These are phyloP conservation scores for Lysandra coridon DNA, from an alignment of 2,888 invertebrate species.

Conservation along the genomic window DNA sequence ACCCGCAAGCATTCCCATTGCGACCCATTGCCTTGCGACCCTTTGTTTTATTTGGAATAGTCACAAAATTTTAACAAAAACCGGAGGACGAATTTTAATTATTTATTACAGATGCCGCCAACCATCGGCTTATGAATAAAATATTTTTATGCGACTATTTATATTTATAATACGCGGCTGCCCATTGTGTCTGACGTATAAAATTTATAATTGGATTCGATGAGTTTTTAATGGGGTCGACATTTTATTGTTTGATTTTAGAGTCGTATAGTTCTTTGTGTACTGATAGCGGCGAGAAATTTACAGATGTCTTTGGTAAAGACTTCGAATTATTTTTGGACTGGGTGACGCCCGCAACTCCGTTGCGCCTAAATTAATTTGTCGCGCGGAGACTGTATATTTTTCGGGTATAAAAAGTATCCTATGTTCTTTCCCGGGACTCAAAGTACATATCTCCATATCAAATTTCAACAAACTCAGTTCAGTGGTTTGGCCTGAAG, in stretches of 20 bases:
- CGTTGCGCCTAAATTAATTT: too few relatives aligned
- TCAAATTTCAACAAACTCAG: too few relatives aligned
- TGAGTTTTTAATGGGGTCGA: slow-evolving; percentile 25
- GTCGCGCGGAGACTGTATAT: too few relatives aligned
- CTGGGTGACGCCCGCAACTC: too few relatives aligned
- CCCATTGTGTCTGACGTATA: slow-evolving; percentile 23
- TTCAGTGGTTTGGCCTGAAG: too few relatives aligned
- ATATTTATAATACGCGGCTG: slow-evolving; percentile 40
- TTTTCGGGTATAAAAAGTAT: too few relatives aligned
- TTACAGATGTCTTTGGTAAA: background rate
- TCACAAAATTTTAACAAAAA: slow-evolving; percentile 57
- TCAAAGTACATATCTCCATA: too few relatives aligned
- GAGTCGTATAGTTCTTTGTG: background rate
- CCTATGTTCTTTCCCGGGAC: too few relatives aligned
- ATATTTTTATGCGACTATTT: slow-evolving; percentile 39
- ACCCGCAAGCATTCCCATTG: slow-evolving; percentile 55
- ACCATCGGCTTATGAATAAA: slow-evolving; percentile 48
- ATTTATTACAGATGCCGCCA: slow-evolving; percentile 50
- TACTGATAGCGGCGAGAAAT: background rate
- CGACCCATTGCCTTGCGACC: slow-evolving; percentile 39
- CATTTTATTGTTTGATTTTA: slow-evolving; percentile 31
- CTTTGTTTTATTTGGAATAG: slow-evolving; percentile 58
- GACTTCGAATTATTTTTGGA: too few relatives aligned
- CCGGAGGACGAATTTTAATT: slow-evolving; percentile 47
- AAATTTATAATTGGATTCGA: slow-evolving; percentile 23